Conservation (phyloP, 2,797 vertebrate genomes). For the Steatocranus sp. region DNA sequence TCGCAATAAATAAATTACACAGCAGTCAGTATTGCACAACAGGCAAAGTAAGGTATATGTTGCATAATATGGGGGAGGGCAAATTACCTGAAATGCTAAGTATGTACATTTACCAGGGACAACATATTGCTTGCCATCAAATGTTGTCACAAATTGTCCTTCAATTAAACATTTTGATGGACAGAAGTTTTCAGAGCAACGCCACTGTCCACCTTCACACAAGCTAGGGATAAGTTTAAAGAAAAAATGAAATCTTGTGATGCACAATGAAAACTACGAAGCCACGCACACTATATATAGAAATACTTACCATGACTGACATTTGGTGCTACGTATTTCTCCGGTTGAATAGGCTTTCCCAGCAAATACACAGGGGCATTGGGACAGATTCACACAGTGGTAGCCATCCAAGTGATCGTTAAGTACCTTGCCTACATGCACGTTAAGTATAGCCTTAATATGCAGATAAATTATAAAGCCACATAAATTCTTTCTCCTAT, state of each 20-base stretch:
- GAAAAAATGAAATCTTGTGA: rapidly evolving
- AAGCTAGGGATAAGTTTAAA: slow-evolving; percentile 41
- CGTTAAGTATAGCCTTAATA: not conserved
- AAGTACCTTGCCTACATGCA: slow-evolving; percentile 57
- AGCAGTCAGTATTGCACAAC: not conserved
- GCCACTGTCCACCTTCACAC: slow-evolving; percentile 75
- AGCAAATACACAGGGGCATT: slow-evolving; percentile 73
- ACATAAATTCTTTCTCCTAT: rapidly evolving
- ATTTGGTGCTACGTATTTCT: slow-evolving; percentile 56
- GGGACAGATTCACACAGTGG: slow-evolving; percentile 53
- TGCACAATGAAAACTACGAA: not conserved
- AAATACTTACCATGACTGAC: slow-evolving; percentile 75
- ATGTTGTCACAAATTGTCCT: slow-evolving; percentile 73
- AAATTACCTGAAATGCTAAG: slow-evolving; percentile 65
- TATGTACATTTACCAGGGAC: slow-evolving; percentile 77
- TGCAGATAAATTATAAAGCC: not conserved
- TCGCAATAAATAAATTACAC: not conserved
- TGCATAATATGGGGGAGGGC: not conserved
- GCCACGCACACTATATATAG: not conserved
- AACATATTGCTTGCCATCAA: slow-evolving; percentile 76
- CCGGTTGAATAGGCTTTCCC: slow-evolving; percentile 60
- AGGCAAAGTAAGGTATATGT: not conserved
- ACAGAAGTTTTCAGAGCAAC: slow-evolving; percentile 66
- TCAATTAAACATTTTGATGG: slow-evolving; percentile 73
- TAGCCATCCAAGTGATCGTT: slow-evolving; percentile 63